These are phyloP conservation scores for Aricia artaxerxes DNA, from an alignment of 2,888 invertebrate species.

Conservation along the genomic window DNA sequence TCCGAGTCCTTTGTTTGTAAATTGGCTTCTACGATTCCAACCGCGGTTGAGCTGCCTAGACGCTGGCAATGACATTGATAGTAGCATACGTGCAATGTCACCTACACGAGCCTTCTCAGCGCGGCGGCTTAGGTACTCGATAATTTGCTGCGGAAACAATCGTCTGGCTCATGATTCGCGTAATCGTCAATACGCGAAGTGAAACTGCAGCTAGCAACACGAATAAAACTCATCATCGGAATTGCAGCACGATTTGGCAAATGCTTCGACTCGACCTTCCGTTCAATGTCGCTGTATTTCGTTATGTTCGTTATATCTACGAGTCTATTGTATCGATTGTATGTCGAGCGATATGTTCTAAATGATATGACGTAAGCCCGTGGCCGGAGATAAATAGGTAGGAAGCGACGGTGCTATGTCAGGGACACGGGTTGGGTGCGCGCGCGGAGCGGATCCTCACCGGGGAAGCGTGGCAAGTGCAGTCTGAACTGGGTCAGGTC, in stretches of 20 bases:
- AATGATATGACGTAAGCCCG: constrained; percentile 34
- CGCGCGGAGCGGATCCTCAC: constrained; percentile 47
- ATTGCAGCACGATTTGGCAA: constrained; percentile 75
- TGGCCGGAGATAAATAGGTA: constrained; percentile 43
- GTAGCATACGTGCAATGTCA: constrained; percentile 36
- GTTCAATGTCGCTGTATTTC: constrained; percentile 69
- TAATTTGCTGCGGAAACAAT: constrained; percentile 36
- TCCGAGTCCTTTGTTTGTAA: constrained; percentile 4
- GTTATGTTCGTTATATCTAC: constrained; percentile 47
- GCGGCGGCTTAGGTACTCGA: constrained; percentile 20
- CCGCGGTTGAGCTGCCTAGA: constrained; percentile 13
- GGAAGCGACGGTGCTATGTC: constrained; percentile 44
- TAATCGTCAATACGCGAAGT: constrained; percentile 12
- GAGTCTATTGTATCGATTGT: background rate
- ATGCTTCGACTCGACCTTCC: constrained; percentile 80
- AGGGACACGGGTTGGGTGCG: constrained; percentile 50
- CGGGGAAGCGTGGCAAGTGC: constrained; percentile 62
- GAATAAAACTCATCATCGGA: constrained; percentile 6
- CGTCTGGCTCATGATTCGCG: constrained; percentile 21
- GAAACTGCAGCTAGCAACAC: constrained; percentile 27
- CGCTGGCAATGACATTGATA: constrained; percentile 37
- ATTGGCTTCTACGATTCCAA: background rate
- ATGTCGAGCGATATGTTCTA: background rate
- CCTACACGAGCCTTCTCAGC: constrained; percentile 11
- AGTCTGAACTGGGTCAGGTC: constrained; percentile 73